A percentile compares a stretch with the other conserved stretches of the same genome.
These are phyloP conservation scores for Garra rufa DNA, from an alignment of 2,113 vertebrate genomes.

Conservation along the genomic window DNA sequence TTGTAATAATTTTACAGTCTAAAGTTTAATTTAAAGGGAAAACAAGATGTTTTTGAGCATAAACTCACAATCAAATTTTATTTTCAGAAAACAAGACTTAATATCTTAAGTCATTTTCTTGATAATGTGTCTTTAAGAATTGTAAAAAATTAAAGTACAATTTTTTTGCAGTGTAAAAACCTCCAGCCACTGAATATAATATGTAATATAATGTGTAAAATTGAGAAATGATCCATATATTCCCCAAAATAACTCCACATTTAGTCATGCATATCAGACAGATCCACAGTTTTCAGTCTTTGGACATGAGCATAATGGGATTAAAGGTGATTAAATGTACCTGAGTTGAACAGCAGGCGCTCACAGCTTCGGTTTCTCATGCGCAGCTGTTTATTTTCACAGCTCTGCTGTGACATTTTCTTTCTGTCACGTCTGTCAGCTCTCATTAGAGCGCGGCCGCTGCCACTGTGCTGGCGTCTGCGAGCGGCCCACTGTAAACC, in stretches of 20 bases:
- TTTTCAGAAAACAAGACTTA: background rate
- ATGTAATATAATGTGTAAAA: background rate
- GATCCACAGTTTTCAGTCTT: slow-evolving; percentile 36
- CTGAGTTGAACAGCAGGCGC: slow-evolving; percentile 63
- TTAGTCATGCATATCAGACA: background rate
- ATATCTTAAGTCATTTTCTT: background rate
- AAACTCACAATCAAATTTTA: too few species aligned
- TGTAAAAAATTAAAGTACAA: too few species aligned
- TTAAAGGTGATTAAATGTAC: slow-evolving; percentile 58
- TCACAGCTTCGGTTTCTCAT: slow-evolving; percentile 62
- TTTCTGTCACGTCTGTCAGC: slow-evolving; percentile 70
- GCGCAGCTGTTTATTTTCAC: slow-evolving; percentile 76
- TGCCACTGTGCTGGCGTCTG: slow-evolving; percentile 58
- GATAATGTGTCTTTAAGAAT: background rate
- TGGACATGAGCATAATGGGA: slow-evolving; percentile 49
- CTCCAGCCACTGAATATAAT: slow-evolving; percentile 38
- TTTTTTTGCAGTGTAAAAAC: background rate
- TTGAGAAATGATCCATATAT: background rate
- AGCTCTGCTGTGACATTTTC: slow-evolving; percentile 67
- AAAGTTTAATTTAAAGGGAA: too few species aligned
- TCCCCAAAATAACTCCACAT: background rate
- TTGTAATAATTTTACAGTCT: too few species aligned
- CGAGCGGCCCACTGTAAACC: slow-evolving; percentile 63
- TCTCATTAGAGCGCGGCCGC: slow-evolving; percentile 67
- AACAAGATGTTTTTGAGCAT: too few species aligned